These are phyloP conservation scores for Ectropis crepuscularia DNA, from an alignment of 2,888 invertebrate genomes.

Conservation along the genomic window DNA sequence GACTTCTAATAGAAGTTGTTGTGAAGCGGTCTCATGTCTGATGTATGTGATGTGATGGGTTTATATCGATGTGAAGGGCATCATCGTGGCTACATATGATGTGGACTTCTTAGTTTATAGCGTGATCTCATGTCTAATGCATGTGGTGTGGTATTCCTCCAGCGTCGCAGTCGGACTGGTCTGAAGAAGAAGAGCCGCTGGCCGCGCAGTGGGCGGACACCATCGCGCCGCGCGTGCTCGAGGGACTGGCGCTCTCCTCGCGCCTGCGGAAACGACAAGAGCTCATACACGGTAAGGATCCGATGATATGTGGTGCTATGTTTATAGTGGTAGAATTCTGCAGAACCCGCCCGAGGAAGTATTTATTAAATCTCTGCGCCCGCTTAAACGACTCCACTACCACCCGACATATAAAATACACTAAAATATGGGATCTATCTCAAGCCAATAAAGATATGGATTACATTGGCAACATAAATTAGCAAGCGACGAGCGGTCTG, in stretches of 20 bases:
- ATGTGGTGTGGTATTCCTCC: background rate
- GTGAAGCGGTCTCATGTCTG: background rate
- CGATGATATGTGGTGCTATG: too few relatives aligned
- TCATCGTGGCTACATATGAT: too few relatives aligned
- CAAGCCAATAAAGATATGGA: too few relatives aligned
- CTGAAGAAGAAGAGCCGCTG: slow-evolving; percentile 77
- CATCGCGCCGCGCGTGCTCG: slow-evolving; percentile 69
- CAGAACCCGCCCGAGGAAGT: too few relatives aligned
- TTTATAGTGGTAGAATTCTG: too few relatives aligned
- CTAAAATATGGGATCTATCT: too few relatives aligned
- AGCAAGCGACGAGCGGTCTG: too few relatives aligned
- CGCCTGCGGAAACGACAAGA: slow-evolving; percentile 77
- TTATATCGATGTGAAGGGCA: too few relatives aligned
- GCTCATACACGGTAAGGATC: slow-evolving; percentile 75
- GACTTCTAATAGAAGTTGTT: background rate
- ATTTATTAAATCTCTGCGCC: too few relatives aligned
- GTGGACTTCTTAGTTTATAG: background rate
- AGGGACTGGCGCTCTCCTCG: slow-evolving; percentile 64
- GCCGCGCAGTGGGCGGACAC: slow-evolving; percentile 78
- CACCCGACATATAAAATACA: too few relatives aligned
- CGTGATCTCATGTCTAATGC: background rate
- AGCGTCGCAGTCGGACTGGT: slow-evolving; percentile 77
- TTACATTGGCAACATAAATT: too few relatives aligned
- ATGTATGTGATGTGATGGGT: background rate
- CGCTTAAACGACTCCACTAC: too few relatives aligned